Base-by-base conservation (phyloP, 2,888 invertebrate genomes). In the Augiades crinisus region DNA sequence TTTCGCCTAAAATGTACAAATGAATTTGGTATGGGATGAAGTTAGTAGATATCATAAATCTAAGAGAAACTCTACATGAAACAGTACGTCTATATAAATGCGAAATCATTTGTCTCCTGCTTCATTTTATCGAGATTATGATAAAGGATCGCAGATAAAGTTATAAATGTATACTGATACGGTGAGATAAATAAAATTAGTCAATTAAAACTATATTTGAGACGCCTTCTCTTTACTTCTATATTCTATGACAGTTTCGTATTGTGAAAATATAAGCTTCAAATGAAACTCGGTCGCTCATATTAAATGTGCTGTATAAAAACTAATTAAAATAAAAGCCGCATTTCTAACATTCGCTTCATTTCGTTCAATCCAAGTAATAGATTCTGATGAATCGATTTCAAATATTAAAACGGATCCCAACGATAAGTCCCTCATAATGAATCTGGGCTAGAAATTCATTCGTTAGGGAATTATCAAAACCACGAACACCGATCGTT, bases 261-360 rank as follows among this genome's bases (percentile, higher is more conserved):
- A 27, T 10, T 8, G 27, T 27, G 27, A n/a, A 38, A 22, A 13
- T 38, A 22, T 21, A 38, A 22, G 22, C 22, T 38, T 38, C 10
- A 38, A 38, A 12, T 13, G 22, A n/a, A 38, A 24, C 16, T 17
- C 41, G 10, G 16, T 43, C 17, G 43, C 16, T 5, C 12, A 33
- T 31, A 21, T 19, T 33, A 31, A 44, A 31, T 13, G 19, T 33
- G 19, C 10, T 17, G 19, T 19, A 21, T 21, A 33, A 31, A 44
- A 44, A 44, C 33, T 40, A 21, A 49, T 41, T 41, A 49, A 49
- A 34, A 34, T 49, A 33, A 49, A 49, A 49, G 47, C 40, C 30
- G 22, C 24, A 22, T 24, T 33, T 40, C 31, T 40, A 40, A 49
- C 31, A 16, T 13, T 37, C 21, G 33, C 30, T 44, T 24, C 12